Evolutionary conservation across 2,113 vertebrate species (phyloP), one percentile per base, ranked within the genome.

Genomic region (Coptodon rendalli): DNA sequence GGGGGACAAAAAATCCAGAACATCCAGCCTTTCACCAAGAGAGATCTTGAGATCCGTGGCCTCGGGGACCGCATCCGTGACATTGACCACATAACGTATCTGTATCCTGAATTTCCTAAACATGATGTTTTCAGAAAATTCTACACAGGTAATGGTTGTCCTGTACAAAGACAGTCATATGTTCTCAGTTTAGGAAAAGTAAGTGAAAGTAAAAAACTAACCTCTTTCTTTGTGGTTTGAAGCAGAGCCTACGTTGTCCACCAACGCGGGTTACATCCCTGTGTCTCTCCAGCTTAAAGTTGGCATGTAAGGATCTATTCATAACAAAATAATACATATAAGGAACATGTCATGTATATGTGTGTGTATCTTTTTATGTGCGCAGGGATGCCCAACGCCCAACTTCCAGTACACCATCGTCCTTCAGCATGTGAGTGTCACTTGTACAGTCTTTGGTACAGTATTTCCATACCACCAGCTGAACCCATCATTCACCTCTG

Each of bases 11-110:
- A 97, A 92, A 97, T 99, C 85, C 97, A 98, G 94, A 99, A 99
- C 87, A 99, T 99, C 89, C 97, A 98, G 89, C 98, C 98, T 6
- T 99, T 99, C 94, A 98, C 97, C 7, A 98, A 97, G 89, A 98
- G 97, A 95, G 98, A 99, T 86, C 92, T 99, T 80, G 98, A 98
- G 86, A 98, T 98, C 86, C 97, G 97, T 3, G 97, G 97, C 31
- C 97, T 99, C 1, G 98, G 97, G 0, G 97, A 99, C 91, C 97
- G 98, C 22, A 98, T 99, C 92, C 96, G 96, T 3, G 98, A 99
- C 92, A 97, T 99, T 40, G 92, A 27, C 43, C 95, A 97, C 92
- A 97, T 99, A 50, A 96, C 95, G 7, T 94, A 95, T 76, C 96
- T 99, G 52, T 98, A 98, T 93, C 97, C 97, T 38, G 95, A 96